Base-by-base conservation (phyloP, 2,797 vertebrate genomes). In the Pipistrellus pygmaeus region DNA sequence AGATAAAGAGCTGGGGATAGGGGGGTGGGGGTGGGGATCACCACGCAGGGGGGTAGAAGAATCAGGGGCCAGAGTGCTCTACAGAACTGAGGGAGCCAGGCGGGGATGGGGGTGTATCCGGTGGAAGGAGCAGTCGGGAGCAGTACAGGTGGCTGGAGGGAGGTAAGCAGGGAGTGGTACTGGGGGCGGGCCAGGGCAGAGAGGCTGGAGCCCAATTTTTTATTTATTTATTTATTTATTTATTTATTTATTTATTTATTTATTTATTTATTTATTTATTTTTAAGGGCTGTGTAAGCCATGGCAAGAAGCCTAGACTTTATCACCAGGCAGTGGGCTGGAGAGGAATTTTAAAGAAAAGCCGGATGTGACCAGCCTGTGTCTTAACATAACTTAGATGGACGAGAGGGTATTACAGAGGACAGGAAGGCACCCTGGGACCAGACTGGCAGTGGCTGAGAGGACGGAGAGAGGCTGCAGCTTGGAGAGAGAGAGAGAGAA, bases 271-370 rank as follows among this genome's bases (percentile, higher is more conserved):
- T 44, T 44, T 44, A 10, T 57, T 57, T 57, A 6, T 57, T 60
- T 30, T 23, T 35, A 88, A 55, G 41, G 11, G 15, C 18, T 23
- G 48, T 30, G 68, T 88, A 38, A 69, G 15, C 48, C 7, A 51
- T 27, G 32, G 21, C 48, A 48, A 48, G 60, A 46, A 73, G 41
- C 60, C 35, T 80, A 32, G n/a, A 18, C 62, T 88, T 64, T n/a
- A 78, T 85, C 25, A 64, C 66, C 7, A 84, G 23, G 32, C 18
- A 51, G 66, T 53, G 48, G 21, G 25, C 41, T 90, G 8, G 30
- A 91, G 62, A 84, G 35, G 27, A 85, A 73, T 82, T 76, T 94
- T 30, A 78, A 71, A 35, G 51, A 48, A 69, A 66, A 23, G 27
- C 41, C 3, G 30, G 38, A n/a, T 72, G 38, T 44, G 51, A 66